These are phyloP conservation scores for Apogon talboti DNA, from an alignment of 2,797 vertebrate genomes.

Conservation along the genomic window DNA sequence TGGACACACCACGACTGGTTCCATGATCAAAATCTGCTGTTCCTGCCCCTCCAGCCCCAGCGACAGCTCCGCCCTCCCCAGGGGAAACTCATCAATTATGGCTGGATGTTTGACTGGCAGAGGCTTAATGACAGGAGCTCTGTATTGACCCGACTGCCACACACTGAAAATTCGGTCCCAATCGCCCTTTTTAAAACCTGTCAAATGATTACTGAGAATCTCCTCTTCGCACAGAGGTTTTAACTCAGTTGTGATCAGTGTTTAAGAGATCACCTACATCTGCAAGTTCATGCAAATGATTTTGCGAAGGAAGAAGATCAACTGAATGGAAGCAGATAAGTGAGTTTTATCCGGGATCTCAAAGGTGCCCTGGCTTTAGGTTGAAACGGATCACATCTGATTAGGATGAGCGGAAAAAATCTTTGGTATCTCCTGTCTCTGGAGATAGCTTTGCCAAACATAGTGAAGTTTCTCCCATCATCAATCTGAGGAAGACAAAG, in stretches of 20 bases:
- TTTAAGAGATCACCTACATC: slow-evolving; percentile 20
- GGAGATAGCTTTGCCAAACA: slow-evolving; percentile 54
- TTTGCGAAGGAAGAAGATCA: slow-evolving; percentile 32
- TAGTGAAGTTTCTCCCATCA: slow-evolving; percentile 61
- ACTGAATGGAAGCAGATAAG: slow-evolving; percentile 52
- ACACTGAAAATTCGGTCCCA: slow-evolving; percentile 76
- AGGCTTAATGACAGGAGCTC: slow-evolving; percentile 83
- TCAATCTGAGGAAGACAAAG: slow-evolving; percentile 65
- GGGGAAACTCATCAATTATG: slow-evolving; percentile 84
- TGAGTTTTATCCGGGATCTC: slow-evolving; percentile 56
- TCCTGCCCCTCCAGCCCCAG: slow-evolving; percentile 53
- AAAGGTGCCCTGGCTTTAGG: slow-evolving; percentile 51
- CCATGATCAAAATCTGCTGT: slow-evolving; percentile 56
- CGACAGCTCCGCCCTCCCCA: slow-evolving; percentile 72
- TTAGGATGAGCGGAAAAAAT: slow-evolving; percentile 46
- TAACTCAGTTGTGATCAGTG: slow-evolving; percentile 25
- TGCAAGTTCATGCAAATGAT: slow-evolving; percentile 45
- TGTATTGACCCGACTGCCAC: slow-evolving; percentile 82
- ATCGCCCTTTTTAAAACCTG: slow-evolving; percentile 74
- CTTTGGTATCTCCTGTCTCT: slow-evolving; percentile 53
- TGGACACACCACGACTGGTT: slow-evolving; percentile 46
- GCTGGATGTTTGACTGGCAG: slow-evolving; percentile 85
- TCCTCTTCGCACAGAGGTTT: slow-evolving; percentile 42
- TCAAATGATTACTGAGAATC: slow-evolving; percentile 71
- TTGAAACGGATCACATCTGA: slow-evolving; percentile 66